Evolutionary conservation across 1,140 invertebrate genomes (phyloP), one percentile per base, ranked within the genome.

Genomic region (Melipona quadrifasciata): DNA sequence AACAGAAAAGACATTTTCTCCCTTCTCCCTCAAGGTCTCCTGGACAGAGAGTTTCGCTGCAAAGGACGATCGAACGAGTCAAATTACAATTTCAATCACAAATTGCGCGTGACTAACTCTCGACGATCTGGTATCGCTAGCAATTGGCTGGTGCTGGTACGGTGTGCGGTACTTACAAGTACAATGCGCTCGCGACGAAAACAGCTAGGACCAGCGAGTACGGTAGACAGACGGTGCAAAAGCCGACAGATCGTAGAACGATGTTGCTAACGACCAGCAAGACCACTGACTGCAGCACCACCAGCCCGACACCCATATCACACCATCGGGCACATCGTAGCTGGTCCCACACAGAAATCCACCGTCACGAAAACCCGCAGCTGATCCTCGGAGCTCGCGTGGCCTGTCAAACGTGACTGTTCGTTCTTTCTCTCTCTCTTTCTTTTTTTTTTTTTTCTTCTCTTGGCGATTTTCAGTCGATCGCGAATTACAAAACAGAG

Each of bases 201-300:
- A 92, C 73, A 1, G 92, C 91, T n/a, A 93, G 73, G 10, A 94
- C 84, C 67, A 93, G 87, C 16, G 93, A 90, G 68, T 94, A 93
- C 4, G 93, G 93, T 68, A 93, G 81, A 70, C 93, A 94, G 67
- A 91, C 65, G 31, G 90, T 85, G 55, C 93, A 94, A 64, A 93
- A 39, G 39, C 91, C 91, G 34, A 93, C 58, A 47, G 89, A 90
- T 67, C 86, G 90, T 3, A 94, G 84, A 14, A 80, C 14, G 21
- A 92, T 71, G 78, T 94, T 93, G 34, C 83, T 85, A n/a, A 55
- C 80, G 34, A 90, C 57, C 58, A 91, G 78, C 14, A 94, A 47
- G 75, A 93, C 72, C 57, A 93, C 68, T 81, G 93, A 76, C 16
- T 87, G 55, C 3, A 85, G 17, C 12, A 85, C 8, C 5, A 85